Base-by-base conservation (phyloP, 2,797 vertebrate genomes). In the Loris lydekkerianus region DNA sequence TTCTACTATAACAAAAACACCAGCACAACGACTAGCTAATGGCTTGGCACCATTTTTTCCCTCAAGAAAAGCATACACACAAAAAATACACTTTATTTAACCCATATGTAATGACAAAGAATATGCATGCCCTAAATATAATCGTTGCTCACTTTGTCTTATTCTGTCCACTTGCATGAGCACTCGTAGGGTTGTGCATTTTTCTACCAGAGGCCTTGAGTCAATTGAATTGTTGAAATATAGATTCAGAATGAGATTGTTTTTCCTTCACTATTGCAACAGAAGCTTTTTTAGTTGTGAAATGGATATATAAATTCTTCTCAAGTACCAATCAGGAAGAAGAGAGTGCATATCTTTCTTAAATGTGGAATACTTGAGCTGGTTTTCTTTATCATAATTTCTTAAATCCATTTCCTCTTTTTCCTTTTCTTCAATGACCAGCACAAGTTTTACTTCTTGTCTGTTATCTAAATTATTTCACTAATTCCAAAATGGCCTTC, bases 391-490 rank as follows among this genome's bases (percentile, higher is more conserved):
- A 43, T n/a, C 65, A 34, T 67, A 21, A 21, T 86, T 89, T 92
- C 67, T 87, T 92, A 94, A 92, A 81, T 89, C 56, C 4, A 56
- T 67, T 93, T 89, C 46, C 11, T 65, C 72, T 89, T 87, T 77
- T n/a, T 60, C 29, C 46, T 61, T 37, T 70, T 65, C 34, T 15
- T n/a, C 15, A 13, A 40, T 13, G 13, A 40, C 27, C 11, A 56
- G 17, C 25, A 15, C 58, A 40, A 76, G 34, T 85, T 78, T 89
- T 73, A 91, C 86, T 89, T 93, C 11, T 82, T 75, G 4, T 56
- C 46, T 91, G 40, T 84, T 78, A 60, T 82, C 49, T 73, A 93
- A 87, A 85, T 92, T 77, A 91, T 60, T 94, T 93, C 53, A 58
- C 27, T 78, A 63, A 37, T 15, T 72, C 21, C 72, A 93, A 56